A percentile compares a stretch with the other conserved stretches of the same genome.
Conservation (phyloP, 2,113 vertebrate species). For the Myotis yumanensis region DNA sequence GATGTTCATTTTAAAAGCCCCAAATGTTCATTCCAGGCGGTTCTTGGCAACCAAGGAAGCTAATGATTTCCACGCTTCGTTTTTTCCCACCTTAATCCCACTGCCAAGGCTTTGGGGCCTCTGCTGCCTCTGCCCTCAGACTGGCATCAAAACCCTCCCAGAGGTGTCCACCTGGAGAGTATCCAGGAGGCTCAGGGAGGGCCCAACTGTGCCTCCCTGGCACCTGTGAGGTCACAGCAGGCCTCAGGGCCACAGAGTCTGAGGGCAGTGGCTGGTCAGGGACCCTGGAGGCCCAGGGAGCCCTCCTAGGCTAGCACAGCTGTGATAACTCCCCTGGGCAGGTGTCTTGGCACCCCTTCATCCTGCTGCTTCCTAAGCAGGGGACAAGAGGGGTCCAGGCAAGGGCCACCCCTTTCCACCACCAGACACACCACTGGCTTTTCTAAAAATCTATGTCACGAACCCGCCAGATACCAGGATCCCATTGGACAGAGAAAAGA, state of each 20-base stretch:
- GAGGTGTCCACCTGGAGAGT: background rate
- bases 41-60: constrained; percentile 71
- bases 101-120: constrained; percentile 59
- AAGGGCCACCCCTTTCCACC: background rate
- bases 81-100: constrained; percentile 72
- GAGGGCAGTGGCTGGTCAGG: background rate
- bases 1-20: constrained; percentile 75
- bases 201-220: background rate
- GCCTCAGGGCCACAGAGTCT: background rate
- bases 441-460: background rate
- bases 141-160: constrained; percentile 22
- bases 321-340: background rate
- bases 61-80: constrained; percentile 72
- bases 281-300: background rate
- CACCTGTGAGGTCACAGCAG: background rate
- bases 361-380: background rate
- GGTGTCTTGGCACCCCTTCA: background rate
- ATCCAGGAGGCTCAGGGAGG: background rate
- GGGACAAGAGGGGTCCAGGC: background rate
- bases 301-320: too few relatives aligned
- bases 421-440: background rate
- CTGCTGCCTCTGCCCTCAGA: background rate
- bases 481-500: constrained; percentile 6
- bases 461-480: background rate
- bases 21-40: constrained; percentile 64